Conservation (phyloP, 2,888 invertebrate species). For the Gymnocheta viridis region DNA sequence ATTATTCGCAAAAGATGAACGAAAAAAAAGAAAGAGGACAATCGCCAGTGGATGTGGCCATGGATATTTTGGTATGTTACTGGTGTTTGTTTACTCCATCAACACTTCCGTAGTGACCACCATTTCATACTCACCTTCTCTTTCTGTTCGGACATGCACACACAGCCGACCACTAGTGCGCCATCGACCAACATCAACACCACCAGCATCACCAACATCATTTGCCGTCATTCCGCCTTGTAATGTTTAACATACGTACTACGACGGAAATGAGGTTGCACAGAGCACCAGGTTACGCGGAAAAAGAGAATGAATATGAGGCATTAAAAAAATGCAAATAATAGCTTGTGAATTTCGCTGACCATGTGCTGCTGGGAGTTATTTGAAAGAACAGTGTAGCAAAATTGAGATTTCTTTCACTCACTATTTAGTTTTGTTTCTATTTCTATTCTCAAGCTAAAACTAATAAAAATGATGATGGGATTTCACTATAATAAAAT, state of each 20-base stretch:
- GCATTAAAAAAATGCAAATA: constrained; percentile 20
- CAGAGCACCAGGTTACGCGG: constrained; percentile 68
- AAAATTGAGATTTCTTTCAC: background rate
- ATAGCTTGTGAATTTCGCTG: constrained; percentile 53
- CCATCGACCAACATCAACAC: constrained; percentile 48
- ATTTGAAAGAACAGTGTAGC: constrained; percentile 14
- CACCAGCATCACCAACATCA: constrained; percentile 55
- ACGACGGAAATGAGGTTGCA: constrained; percentile 70
- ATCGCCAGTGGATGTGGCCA: constrained; percentile 65
- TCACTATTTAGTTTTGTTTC: no score
- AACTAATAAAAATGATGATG: no score
- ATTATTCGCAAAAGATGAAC: background rate
- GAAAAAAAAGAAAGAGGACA: background rate
- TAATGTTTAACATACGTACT: constrained; percentile 59
- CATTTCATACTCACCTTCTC: constrained; percentile 47
- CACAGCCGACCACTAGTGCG: constrained; percentile 11
- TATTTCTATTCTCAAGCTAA: no score
- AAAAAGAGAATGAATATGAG: constrained; percentile 26
- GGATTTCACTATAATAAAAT: no score
- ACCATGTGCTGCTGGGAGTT: constrained; percentile 45
- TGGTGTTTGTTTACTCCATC: constrained; percentile 70
- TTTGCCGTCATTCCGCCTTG: constrained; percentile 58
- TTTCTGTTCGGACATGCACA: constrained; percentile 1
- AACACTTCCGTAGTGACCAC: constrained; percentile 69
- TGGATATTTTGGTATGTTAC: constrained; percentile 70